Conservation (phyloP, 1,140 invertebrate genomes). For the Tetramorium parvispinum region DNA sequence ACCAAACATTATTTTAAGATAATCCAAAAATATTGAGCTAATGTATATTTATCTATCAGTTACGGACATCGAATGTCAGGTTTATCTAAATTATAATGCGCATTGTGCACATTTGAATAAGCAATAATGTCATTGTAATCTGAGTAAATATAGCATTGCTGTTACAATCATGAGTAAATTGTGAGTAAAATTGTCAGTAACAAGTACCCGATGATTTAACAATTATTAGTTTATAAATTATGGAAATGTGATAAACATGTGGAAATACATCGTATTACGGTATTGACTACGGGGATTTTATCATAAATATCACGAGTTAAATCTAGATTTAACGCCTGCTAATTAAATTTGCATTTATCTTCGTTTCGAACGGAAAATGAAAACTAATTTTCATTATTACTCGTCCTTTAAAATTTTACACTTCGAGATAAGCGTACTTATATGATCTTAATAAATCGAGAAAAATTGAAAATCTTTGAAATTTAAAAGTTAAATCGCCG, state of each 20-base stretch:
- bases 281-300: slow-evolving; percentile 19
- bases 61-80: slow-evolving; percentile 30
- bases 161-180: slow-evolving; percentile 8
- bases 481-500: neutral
- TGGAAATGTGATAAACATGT: slow-evolving; percentile 51
- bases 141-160: slow-evolving; percentile 43
- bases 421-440: neutral
- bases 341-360: slow-evolving; percentile 28
- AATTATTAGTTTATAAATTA: slow-evolving; percentile 56
- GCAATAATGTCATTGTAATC: slow-evolving; percentile 47
- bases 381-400: slow-evolving; percentile 9
- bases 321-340: slow-evolving; percentile 8
- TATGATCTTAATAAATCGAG: neutral
- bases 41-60: neutral
- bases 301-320: neutral
- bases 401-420: neutral
- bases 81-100: slow-evolving; percentile 48
- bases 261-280: slow-evolving; percentile 33
- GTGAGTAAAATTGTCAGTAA: slow-evolving; percentile 51
- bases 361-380: neutral
- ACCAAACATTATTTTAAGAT: slow-evolving; percentile 32
- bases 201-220: slow-evolving; percentile 42
- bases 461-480: neutral
- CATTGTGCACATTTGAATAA: slow-evolving; percentile 19
- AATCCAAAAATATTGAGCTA: slow-evolving; percentile 30